A percentile compares a stretch with the other conserved stretches of the same genome.
phyloP scores from a whole-genome alignment of 2,888 invertebrate genomes.

The Drosophila parthenogenetica region DNA sequence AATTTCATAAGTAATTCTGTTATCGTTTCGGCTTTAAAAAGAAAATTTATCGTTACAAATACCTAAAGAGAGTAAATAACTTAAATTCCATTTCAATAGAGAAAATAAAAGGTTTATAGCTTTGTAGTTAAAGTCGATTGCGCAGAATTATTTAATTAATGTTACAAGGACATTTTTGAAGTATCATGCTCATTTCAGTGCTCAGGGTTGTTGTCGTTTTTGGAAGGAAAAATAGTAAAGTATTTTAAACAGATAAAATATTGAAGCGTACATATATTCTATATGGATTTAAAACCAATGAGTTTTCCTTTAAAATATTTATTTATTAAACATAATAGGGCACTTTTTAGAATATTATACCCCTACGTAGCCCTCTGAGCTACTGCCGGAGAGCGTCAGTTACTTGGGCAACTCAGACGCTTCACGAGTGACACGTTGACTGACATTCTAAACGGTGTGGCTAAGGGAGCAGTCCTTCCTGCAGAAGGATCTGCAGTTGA shows the following conservation, averaged over 20 bases:
- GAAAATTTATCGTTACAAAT: background rate
- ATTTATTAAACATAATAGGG: background rate
- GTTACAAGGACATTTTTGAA: too few relatives aligned
- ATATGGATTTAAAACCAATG: too few relatives aligned
- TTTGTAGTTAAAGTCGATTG: too few relatives aligned
- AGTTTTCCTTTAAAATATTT: too few relatives aligned
- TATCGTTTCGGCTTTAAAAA: background rate
- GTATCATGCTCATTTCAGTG: too few relatives aligned
- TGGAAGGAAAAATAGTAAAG: too few relatives aligned
- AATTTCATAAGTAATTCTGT: slow-evolving; percentile 4
- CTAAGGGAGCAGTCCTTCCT: slow-evolving; percentile 5
- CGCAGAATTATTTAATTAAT: too few relatives aligned
- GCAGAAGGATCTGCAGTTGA: slow-evolving; percentile 13
- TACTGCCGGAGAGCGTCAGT: background rate
- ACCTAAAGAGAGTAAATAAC: background rate
- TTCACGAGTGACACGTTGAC: slow-evolving; percentile 58
- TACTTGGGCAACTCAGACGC: slow-evolving; percentile 21
- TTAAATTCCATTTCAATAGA: background rate
- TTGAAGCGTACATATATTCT: too few relatives aligned
- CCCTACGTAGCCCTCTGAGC: background rate
- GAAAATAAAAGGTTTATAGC: too few relatives aligned
- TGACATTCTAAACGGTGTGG: slow-evolving; percentile 56
- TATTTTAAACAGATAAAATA: too few relatives aligned
- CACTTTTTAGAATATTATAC: background rate
- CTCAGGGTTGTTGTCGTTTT: too few relatives aligned